Percentiles rank a stretch among this genome's conserved stretches.
These are phyloP conservation scores for Ceriagrion tenellum DNA, from an alignment of 2,888 invertebrate species.

Conservation along the genomic window DNA sequence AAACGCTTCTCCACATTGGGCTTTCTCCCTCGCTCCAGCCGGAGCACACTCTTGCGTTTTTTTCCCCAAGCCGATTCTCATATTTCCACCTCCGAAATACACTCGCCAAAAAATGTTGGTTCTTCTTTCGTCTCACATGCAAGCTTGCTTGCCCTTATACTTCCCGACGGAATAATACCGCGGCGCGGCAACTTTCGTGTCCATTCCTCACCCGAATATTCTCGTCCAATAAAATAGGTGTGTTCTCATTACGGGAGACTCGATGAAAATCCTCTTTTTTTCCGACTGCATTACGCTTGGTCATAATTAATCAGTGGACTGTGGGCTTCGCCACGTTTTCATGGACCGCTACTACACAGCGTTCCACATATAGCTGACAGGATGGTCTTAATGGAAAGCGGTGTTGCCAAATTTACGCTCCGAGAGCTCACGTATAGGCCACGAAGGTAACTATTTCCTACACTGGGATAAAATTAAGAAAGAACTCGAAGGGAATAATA, in stretches of 20 bases:
- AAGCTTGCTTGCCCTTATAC: not conserved
- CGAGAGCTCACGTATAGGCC: no score
- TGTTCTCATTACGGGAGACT: not conserved
- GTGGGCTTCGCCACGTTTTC: no score
- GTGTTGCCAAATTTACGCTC: no score
- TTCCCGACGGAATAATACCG: not conserved
- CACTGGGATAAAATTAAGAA: no score
- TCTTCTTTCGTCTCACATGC: not conserved
- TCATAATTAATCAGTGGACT: no score
- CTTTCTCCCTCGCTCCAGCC: not conserved
- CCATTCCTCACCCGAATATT: not conserved
- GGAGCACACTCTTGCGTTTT: not conserved
- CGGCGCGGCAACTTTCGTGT: not conserved
- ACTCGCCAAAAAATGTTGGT: not conserved
- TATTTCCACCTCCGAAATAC: not conserved
- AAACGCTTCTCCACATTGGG: not conserved
- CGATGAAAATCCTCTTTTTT: not conserved
- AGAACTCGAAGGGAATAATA: no score
- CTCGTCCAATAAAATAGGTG: not conserved
- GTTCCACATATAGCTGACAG: no score
- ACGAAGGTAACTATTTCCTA: no score
- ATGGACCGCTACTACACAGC: no score
- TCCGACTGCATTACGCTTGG: no score
- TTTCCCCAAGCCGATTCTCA: not conserved
- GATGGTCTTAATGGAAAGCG: no score